Conservation (phyloP, 1,140 invertebrate species). For the Homalodisca vitripennis region DNA sequence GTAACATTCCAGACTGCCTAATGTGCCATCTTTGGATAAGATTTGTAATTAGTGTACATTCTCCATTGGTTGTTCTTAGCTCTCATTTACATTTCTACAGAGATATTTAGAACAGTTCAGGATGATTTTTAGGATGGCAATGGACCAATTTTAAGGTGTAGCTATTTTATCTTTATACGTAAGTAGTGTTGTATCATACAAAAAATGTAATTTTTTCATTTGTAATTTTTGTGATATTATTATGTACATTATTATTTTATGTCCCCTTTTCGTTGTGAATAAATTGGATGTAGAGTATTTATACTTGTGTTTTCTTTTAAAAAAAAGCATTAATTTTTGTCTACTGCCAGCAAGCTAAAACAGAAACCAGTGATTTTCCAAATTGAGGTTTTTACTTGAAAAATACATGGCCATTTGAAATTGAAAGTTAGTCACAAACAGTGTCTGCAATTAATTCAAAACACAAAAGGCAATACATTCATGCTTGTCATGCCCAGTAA, state of each 20-base stretch:
- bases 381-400: too few species aligned
- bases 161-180: slow-evolving; percentile 20
- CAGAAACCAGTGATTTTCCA: too few species aligned
- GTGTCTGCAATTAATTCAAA: too few species aligned
- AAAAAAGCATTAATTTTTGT: too few species aligned
- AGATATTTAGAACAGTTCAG: neutral
- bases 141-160: slow-evolving; percentile 25
- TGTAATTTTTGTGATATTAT: slow-evolving; percentile 17
- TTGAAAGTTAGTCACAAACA: too few species aligned
- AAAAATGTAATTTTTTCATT: neutral
- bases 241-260: slow-evolving; percentile 18
- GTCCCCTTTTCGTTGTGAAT: slow-evolving; percentile 22
- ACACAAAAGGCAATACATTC: too few species aligned
- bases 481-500: too few species aligned
- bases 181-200: neutral
- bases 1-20: slow-evolving; percentile 22
- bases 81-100: neutral
- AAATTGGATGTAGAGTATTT: slow-evolving; percentile 28
- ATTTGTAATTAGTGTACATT: slow-evolving; percentile 22
- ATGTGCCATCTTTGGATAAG: slow-evolving; percentile 27
- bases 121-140: slow-evolving; percentile 9
- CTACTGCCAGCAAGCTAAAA: too few species aligned
- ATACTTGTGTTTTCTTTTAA: neutral
- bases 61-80: slow-evolving; percentile 4
- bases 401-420: too few species aligned